phyloP scores from a whole-genome alignment of 30 jellyfish, hydroid and myxozoan genomes.

The Euphysa ruthae region DNA sequence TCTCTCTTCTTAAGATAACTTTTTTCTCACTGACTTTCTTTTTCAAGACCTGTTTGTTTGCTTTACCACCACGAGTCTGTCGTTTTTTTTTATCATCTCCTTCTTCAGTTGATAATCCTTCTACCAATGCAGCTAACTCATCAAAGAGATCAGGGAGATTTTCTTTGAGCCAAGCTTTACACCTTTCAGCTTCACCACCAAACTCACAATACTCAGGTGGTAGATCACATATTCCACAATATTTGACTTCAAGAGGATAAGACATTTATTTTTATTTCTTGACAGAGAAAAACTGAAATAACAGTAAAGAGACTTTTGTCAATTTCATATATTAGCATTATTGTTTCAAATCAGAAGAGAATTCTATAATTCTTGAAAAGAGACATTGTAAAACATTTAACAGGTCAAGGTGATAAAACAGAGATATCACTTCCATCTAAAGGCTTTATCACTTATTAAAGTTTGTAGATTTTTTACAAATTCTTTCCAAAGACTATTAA shows the following conservation, averaged over 20 bases:
- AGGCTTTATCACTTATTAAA: no score
- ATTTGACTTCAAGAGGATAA: slow-evolving; percentile 51
- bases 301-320: no score
- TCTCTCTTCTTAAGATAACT: slow-evolving; percentile 62
- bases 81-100: slow-evolving; percentile 79
- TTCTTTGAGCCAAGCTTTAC: slow-evolving; percentile 90
- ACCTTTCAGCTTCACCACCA: slow-evolving; percentile 92
- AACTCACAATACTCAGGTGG: slow-evolving; percentile 96
- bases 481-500: no score
- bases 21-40: slow-evolving; percentile 81
- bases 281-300: no score
- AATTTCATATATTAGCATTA: no score
- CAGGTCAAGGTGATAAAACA: no score
- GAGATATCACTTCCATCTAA: no score
- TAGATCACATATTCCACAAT: slow-evolving; percentile 73
- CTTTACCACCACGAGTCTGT: slow-evolving; percentile 92
- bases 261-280: no score
- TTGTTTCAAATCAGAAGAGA: no score
- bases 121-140: slow-evolving; percentile 30
- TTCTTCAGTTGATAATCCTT: slow-evolving; percentile 51
- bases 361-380: no score
- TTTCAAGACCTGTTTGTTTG: slow-evolving; percentile 69
- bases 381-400: no score
- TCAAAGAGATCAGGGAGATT: slow-evolving; percentile 67
- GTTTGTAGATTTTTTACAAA: no score